Base-by-base conservation (phyloP, 2,113 vertebrate species). In the Emydura subglobosa region DNA sequence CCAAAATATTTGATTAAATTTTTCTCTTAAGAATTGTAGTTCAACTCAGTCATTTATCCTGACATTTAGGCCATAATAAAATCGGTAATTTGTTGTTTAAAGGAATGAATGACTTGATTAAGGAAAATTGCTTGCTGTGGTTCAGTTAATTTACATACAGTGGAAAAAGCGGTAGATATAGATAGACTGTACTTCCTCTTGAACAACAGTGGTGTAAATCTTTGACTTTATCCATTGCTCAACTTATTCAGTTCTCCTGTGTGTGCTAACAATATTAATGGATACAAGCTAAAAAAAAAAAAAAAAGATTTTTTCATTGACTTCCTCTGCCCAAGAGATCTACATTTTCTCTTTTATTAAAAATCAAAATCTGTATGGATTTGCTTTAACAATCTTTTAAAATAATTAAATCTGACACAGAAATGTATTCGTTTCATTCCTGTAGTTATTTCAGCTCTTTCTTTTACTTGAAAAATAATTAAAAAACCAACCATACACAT, bases 11-110 rank as follows among this genome's bases (percentile, higher is more conserved):
- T 81, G 39, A 53, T 54, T 95, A 86, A 57, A 39, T 96, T 95
- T 94, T 80, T 61, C 31, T 22, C 57, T 5, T 83, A 85, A 76
- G 53, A 94, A 59, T 50, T 89, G 7, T 44, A 87, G 4, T 54
- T 97, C 85, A 79, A 1, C 24, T 96, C 79, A 14, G 57, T 85
- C 55, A n/a, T 92, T 96, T 96, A 82, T 88, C 59, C 84, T 94
- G 42, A 82, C 54, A 80, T 82, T 92, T 25, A 19, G n/a, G 39
- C 55, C 27, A 7, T 88, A 84, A 81, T 95, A 94, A 96, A 86
- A 79, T 27, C 93, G 51, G 54, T 61, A 68, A 76, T 61, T 57
- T 96, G 16, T 86, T 95, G 12, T 94, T 89, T 82, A 91, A 55
- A 42, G 47, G 59, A 57, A 89, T 39, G 27, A 59, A 49, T 57